Conservation (phyloP, 2,113 vertebrate species). For the Rana temporaria region DNA sequence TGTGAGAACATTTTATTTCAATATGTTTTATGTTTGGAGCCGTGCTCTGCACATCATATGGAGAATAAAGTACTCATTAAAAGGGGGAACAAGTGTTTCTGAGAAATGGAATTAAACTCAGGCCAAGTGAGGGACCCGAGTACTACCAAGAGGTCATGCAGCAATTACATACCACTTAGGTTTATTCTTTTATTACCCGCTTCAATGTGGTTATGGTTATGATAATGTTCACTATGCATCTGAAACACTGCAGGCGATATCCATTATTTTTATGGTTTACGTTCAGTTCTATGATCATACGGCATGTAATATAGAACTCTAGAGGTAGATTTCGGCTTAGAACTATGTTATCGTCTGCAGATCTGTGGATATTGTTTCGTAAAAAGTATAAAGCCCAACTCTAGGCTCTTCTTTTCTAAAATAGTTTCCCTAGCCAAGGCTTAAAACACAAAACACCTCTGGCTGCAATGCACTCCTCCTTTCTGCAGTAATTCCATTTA, state of each 20-base stretch:
- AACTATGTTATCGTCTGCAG: too few relatives aligned
- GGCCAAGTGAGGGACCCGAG: neutral
- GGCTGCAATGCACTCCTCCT: too few relatives aligned
- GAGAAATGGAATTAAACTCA: neutral
- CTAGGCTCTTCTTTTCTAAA: too few relatives aligned
- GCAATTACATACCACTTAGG: neutral
- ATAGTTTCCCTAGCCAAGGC: too few relatives aligned
- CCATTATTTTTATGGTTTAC: neutral
- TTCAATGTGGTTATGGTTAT: neutral
- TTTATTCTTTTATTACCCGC: neutral
- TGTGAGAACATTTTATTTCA: slow-evolving; percentile 3
- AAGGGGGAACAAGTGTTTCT: neutral
- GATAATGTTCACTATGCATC: neutral
- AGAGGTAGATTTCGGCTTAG: too few relatives aligned
- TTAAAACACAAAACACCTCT: too few relatives aligned
- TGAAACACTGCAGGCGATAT: neutral
- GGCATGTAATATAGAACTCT: too few relatives aligned
- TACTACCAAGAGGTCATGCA: neutral
- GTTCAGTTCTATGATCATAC: too few relatives aligned
- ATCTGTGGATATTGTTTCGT: too few relatives aligned
- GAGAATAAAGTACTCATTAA: neutral
- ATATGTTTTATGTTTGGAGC: neutral
- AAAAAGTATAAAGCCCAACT: too few relatives aligned
- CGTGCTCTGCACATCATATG: neutral
- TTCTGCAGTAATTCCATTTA: too few relatives aligned